Evolutionary conservation across 2,797 vertebrate species (phyloP).

Genomic region (Enteromius trimaculatus): DNA sequence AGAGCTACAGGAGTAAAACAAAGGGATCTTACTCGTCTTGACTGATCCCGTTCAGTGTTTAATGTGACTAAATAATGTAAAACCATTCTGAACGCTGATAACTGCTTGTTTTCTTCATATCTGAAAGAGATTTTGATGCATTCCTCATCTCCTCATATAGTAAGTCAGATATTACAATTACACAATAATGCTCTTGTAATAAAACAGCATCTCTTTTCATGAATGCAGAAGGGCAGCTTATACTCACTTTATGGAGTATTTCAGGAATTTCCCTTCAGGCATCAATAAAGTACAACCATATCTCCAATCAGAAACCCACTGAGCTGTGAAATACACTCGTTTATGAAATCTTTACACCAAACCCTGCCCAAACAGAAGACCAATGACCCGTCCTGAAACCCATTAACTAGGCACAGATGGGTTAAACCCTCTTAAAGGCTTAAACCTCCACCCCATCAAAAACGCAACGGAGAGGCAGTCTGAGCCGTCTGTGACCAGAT

Average conservation of each 20-base stretch:
- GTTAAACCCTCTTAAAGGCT: constrained; percentile 69
- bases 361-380: background rate
- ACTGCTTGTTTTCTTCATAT: background rate
- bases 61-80: background rate
- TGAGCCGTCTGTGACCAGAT: constrained; percentile 42
- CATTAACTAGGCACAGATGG: constrained; percentile 49
- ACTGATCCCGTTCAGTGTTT: background rate
- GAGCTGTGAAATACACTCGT: background rate
- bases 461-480: constrained; percentile 59
- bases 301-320: background rate
- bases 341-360: background rate
- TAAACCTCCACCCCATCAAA: constrained; percentile 61
- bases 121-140: background rate
- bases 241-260: background rate
- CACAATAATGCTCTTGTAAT: background rate
- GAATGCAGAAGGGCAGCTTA: background rate
- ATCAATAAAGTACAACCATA: background rate
- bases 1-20: background rate
- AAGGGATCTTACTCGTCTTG: background rate
- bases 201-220: background rate
- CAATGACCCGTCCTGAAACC: constrained; percentile 33
- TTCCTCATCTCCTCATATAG: background rate
- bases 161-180: background rate
- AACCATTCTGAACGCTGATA: background rate
- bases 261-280: background rate